These are phyloP conservation scores for Choloepus hoffmanni DNA, from an alignment of 2,113 vertebrate species.

Conservation along the genomic window DNA sequence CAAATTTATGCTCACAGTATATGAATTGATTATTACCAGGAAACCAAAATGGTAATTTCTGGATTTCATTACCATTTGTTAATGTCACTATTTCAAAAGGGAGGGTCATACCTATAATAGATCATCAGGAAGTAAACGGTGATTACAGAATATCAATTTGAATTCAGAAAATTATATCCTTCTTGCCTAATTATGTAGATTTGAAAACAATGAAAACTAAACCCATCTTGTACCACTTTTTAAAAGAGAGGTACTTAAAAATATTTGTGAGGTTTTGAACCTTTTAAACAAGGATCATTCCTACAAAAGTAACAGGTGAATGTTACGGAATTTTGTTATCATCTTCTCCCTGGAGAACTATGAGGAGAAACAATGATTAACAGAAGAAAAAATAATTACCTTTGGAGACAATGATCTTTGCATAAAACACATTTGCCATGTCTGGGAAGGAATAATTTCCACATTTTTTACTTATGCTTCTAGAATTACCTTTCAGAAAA, in stretches of 20 bases:
- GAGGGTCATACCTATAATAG: neutral
- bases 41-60: neutral
- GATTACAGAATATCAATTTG: neutral
- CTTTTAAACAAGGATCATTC: neutral
- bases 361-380: slow-evolving; percentile 7
- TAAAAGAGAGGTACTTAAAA: neutral
- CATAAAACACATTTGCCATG: slow-evolving; percentile 11
- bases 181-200: slow-evolving; percentile 17
- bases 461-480: slow-evolving; percentile 47
- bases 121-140: neutral
- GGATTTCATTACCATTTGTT: neutral
- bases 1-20: neutral
- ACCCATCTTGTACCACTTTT: neutral
- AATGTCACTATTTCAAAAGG: neutral
- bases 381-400: slow-evolving; percentile 36
- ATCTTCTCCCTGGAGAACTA: neutral
- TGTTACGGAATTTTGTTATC: neutral
- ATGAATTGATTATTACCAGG: neutral
- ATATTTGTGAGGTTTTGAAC: neutral
- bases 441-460: slow-evolving; percentile 44
- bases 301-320: neutral
- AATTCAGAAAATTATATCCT: neutral
- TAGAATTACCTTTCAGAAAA: slow-evolving; percentile 53
- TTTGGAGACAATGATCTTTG: slow-evolving; percentile 23
- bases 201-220: neutral